Conservation (phyloP, 1,140 invertebrate species). For the Orchesella cincta region DNA sequence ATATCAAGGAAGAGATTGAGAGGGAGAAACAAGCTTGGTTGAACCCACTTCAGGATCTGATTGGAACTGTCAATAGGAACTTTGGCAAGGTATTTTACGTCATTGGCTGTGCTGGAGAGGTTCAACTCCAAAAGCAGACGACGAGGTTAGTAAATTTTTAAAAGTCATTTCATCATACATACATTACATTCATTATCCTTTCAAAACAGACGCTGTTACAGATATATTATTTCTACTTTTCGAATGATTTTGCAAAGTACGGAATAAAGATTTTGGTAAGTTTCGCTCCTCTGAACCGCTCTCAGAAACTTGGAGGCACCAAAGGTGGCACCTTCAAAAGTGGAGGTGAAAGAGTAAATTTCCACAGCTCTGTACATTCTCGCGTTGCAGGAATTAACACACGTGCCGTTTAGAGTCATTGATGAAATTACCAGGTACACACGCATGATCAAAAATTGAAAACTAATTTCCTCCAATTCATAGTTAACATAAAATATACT, state of each 20-base stretch:
- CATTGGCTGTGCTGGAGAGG: slow-evolving; percentile 83
- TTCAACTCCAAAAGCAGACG: slow-evolving; percentile 64
- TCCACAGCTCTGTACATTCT: slow-evolving; percentile 86
- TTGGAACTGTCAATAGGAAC: slow-evolving; percentile 69
- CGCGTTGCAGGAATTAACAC: slow-evolving; percentile 79
- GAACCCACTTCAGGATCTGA: slow-evolving; percentile 63
- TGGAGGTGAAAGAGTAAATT: slow-evolving; percentile 91
- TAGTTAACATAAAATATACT: slow-evolving; percentile 23
- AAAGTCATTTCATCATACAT: no score
- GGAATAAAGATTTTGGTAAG: slow-evolving; percentile 84
- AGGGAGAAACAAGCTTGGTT: slow-evolving; percentile 66
- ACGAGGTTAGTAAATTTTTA: slow-evolving; percentile 58
- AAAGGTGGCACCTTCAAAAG: slow-evolving; percentile 79
- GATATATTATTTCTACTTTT: no score
- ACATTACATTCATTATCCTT: no score
- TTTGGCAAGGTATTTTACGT: slow-evolving; percentile 72
- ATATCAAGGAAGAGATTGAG: slow-evolving; percentile 59
- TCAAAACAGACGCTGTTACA: no score
- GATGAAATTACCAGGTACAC: slow-evolving; percentile 90
- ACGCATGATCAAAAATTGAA: not conserved
- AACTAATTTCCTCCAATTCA: not conserved
- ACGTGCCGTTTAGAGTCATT: slow-evolving; percentile 89
- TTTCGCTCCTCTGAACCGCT: slow-evolving; percentile 73
- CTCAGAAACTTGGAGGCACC: slow-evolving; percentile 75
- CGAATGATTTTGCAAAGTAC: slow-evolving; percentile 83